Evolutionary conservation across 2,797 vertebrate species (phyloP).

Genomic region (Pseudocheirus occidentalis): DNA sequence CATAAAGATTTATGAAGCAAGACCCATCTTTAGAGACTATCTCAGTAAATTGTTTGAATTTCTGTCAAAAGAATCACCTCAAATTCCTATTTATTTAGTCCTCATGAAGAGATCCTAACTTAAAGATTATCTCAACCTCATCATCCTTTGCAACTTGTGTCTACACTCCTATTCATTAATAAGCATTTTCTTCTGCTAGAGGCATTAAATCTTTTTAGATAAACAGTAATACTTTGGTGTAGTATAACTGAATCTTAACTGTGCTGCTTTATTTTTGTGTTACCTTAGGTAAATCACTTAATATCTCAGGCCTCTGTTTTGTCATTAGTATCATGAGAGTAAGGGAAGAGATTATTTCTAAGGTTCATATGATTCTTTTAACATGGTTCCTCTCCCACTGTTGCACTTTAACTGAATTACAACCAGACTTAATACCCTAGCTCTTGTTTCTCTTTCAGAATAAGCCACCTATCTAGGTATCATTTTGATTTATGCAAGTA

Average conservation of each 20-base stretch:
- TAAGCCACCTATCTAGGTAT: not conserved
- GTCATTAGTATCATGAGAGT: not conserved
- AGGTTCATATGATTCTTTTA: not conserved
- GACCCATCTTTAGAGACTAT: not conserved
- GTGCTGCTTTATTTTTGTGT: not conserved
- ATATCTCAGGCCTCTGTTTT: not conserved
- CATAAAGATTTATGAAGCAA: not conserved
- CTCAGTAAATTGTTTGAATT: not conserved
- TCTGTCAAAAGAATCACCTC: not conserved
- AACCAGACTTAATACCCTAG: not conserved
- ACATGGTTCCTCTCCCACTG: not conserved
- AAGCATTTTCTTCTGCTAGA: not conserved
- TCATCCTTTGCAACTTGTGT: not conserved
- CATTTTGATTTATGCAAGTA: not conserved
- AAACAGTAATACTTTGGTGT: not conserved
- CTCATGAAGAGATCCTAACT: not conserved
- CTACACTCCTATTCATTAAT: not conserved
- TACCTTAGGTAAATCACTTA: not conserved
- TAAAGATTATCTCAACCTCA: not conserved
- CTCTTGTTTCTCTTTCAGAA: not conserved
- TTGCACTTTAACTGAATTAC: not conserved
- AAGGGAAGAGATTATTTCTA: not conserved
- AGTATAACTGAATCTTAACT: not conserved
- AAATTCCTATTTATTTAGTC: not conserved
- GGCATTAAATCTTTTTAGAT: not conserved